Evolutionary conservation across 2,113 vertebrate species (phyloP).

Genomic region (Capreolus pygargus): DNA sequence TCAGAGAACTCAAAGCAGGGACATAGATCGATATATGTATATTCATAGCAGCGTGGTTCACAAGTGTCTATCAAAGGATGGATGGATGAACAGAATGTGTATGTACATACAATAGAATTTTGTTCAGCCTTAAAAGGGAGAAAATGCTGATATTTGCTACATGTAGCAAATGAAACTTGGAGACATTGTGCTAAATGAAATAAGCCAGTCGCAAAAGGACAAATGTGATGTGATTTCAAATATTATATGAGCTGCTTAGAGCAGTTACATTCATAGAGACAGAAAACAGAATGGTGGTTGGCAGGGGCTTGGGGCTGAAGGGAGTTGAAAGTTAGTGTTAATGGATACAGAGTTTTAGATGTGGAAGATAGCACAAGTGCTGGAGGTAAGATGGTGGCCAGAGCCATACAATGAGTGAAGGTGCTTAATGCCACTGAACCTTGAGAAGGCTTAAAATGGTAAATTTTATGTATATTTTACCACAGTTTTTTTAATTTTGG

Average conservation of each 20-base stretch:
- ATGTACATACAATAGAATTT: neutral
- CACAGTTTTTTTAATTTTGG: neutral
- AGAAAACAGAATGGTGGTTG: neutral
- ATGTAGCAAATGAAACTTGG: neutral
- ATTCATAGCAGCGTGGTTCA: neutral
- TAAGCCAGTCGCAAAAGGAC: neutral
- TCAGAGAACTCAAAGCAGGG: neutral
- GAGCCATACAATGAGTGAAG: neutral
- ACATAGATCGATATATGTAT: neutral
- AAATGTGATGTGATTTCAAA: neutral
- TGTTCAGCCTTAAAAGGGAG: neutral
- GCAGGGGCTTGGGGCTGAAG: neutral
- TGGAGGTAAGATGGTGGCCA: neutral
- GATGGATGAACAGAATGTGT: neutral
- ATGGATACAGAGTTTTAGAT: neutral
- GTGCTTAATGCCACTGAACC: neutral
- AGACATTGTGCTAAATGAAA: neutral
- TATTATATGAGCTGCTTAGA: neutral
- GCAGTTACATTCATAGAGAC: neutral
- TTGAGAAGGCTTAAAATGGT: neutral
- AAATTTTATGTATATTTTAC: neutral
- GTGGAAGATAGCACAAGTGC: neutral
- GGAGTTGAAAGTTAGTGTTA: neutral
- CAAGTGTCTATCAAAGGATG: neutral
- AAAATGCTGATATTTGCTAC: neutral